Percentiles rank a stretch among this genome's conserved stretches.
Conservation (phyloP, 2,888 invertebrate genomes). For the Cephus sareptanus region DNA sequence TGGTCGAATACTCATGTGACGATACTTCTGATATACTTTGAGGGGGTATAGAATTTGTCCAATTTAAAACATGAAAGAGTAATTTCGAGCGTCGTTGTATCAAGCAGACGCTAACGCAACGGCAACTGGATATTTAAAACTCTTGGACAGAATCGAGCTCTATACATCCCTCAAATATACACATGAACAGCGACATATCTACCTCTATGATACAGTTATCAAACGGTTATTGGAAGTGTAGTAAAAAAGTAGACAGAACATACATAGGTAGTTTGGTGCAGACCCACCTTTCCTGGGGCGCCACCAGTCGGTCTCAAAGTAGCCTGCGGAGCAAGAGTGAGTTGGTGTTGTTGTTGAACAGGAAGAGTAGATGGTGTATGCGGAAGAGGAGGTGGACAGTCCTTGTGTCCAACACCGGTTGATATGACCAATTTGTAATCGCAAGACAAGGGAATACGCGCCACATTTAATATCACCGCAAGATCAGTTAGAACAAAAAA, state of each 20-base stretch:
- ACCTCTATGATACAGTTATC: slow-evolving; percentile 35
- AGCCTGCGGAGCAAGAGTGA: slow-evolving; percentile 84
- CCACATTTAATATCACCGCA: slow-evolving; percentile 60
- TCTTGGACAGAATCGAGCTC: slow-evolving; percentile 23
- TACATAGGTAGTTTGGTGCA: slow-evolving; percentile 67
- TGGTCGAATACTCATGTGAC: background rate
- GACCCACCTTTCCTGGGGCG: slow-evolving; percentile 94
- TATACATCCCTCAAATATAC: slow-evolving; percentile 32
- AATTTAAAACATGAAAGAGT: background rate
- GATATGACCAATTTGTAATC: slow-evolving; percentile 51
- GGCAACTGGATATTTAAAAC: background rate
- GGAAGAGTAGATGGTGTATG: slow-evolving; percentile 67
- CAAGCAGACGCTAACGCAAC: background rate
- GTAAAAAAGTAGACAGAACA: slow-evolving; percentile 64
- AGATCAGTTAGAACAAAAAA: slow-evolving; percentile 50
- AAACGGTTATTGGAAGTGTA: slow-evolving; percentile 42
- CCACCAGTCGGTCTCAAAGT: slow-evolving; percentile 96
- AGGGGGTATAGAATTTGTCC: background rate
- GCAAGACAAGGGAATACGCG: slow-evolving; percentile 61
- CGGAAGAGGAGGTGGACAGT: slow-evolving; percentile 80
- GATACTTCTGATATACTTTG: background rate
- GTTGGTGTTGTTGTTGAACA: slow-evolving; percentile 66
- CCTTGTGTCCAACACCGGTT: slow-evolving; percentile 68
- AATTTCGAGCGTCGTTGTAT: too few species aligned
- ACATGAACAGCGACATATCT: slow-evolving; percentile 35